Percentiles rank a stretch among this genome's conserved stretches.
Conservation (phyloP, 2,113 vertebrate genomes). For the Columba janthina region DNA sequence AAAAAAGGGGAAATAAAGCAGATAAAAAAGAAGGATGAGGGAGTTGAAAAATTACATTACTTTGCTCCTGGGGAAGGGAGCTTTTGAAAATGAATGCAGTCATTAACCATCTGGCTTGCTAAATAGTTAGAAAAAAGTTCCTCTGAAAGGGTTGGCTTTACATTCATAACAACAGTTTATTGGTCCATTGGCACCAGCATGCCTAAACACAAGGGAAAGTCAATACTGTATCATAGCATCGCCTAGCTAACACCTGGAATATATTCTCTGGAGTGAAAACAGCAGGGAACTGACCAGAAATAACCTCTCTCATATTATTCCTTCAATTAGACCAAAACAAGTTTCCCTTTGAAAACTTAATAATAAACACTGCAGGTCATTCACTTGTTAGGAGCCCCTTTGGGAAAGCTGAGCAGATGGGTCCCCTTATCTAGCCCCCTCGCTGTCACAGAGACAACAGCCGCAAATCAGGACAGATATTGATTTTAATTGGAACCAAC, state of each 20-base stretch:
- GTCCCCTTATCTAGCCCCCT: slow-evolving; percentile 76
- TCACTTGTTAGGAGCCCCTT: slow-evolving; percentile 80
- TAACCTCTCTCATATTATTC: slow-evolving; percentile 82
- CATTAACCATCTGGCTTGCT: slow-evolving; percentile 74
- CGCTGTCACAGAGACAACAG: slow-evolving; percentile 77
- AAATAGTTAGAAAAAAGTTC: slow-evolving; percentile 61
- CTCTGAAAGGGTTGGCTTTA: slow-evolving; percentile 41
- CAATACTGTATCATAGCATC: slow-evolving; percentile 40
- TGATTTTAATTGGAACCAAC: slow-evolving; percentile 86
- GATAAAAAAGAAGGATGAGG: not conserved
- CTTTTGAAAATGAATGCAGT: slow-evolving; percentile 63
- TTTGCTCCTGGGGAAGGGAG: slow-evolving; percentile 22
- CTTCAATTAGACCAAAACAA: slow-evolving; percentile 87
- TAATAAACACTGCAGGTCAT: slow-evolving; percentile 86
- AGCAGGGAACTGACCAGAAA: slow-evolving; percentile 85
- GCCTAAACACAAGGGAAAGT: slow-evolving; percentile 67
- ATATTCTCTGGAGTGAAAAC: slow-evolving; percentile 83
- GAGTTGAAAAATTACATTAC: slow-evolving; percentile 45
- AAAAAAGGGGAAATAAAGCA: slow-evolving; percentile 28
- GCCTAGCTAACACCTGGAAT: slow-evolving; percentile 79
- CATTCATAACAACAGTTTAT: slow-evolving; percentile 64
- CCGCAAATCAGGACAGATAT: slow-evolving; percentile 78
- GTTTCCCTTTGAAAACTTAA: slow-evolving; percentile 85
- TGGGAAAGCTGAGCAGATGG: slow-evolving; percentile 79
- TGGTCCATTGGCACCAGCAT: slow-evolving; percentile 60